Percentiles rank a stretch among this genome's conserved stretches.
Evolutionary conservation across 35 echinoderm and acorn worm species (phyloP).

Genomic region (Anneissia japonica): DNA sequence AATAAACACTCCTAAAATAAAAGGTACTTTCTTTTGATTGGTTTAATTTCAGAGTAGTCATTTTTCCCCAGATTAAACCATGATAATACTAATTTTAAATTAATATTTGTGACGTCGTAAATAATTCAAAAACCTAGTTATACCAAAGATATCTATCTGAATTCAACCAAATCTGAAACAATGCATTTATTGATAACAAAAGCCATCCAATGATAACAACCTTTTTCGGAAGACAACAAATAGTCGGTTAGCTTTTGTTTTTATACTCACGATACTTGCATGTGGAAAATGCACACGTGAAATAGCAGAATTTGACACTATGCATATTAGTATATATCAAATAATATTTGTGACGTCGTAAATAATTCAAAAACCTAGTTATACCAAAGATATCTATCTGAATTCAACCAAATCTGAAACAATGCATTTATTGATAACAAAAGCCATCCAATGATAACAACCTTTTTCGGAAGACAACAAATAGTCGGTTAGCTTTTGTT

Average conservation of each 20-base stretch:
- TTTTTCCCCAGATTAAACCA: no score
- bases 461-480: neutral
- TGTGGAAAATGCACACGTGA: neutral
- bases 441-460: neutral
- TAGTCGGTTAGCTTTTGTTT: neutral
- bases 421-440: neutral
- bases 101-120: no score
- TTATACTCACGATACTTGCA: neutral
- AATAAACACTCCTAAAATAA: no score
- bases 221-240: neutral
- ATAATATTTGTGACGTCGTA: no score
- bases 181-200: neutral
- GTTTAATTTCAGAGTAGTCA: no score
- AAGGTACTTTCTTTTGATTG: no score
- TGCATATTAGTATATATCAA: no score
- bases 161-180: neutral
- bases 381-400: neutral
- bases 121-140: neutral
- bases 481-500: neutral
- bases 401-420: neutral
- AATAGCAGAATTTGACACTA: neutral
- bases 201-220: neutral
- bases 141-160: neutral
- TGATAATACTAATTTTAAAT: no score
- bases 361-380: neutral